phyloP scores from a whole-genome alignment of 1,140 invertebrate genomes.

The Episyrphus balteatus region DNA sequence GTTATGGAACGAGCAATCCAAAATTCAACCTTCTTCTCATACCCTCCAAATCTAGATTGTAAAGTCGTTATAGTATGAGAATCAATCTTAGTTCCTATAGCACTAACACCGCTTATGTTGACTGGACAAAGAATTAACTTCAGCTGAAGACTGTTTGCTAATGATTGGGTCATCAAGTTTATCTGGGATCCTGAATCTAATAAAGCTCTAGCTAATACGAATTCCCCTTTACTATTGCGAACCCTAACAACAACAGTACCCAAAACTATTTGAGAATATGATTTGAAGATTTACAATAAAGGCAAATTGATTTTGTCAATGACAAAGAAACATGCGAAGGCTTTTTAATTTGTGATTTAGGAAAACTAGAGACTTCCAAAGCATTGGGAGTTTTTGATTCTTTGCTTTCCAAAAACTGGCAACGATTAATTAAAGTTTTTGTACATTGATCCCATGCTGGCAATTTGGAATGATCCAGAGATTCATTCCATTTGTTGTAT shows the following conservation, averaged over 20 bases:
- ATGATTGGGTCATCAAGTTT: no score
- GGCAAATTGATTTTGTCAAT: no score
- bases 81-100: no score
- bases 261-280: not conserved
- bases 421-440: not conserved
- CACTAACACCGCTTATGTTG: no score
- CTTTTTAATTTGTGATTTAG: not conserved
- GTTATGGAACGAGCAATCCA: slow-evolving; percentile 1
- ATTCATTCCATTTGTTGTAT: not conserved
- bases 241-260: slow-evolving; percentile 1
- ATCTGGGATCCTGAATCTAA: not conserved
- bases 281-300: no score
- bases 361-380: not conserved
- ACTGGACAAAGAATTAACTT: not conserved
- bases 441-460: not conserved
- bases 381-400: not conserved
- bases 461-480: not conserved
- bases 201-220: not conserved
- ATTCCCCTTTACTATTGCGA: not conserved
- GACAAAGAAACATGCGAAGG: no score
- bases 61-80: not conserved
- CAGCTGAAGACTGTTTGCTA: not conserved
- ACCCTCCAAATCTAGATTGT: not conserved
- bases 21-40: no score
- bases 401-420: slow-evolving; percentile 1